Conservation (phyloP, 1,140 invertebrate genomes). For the Araneus ventricosus region DNA sequence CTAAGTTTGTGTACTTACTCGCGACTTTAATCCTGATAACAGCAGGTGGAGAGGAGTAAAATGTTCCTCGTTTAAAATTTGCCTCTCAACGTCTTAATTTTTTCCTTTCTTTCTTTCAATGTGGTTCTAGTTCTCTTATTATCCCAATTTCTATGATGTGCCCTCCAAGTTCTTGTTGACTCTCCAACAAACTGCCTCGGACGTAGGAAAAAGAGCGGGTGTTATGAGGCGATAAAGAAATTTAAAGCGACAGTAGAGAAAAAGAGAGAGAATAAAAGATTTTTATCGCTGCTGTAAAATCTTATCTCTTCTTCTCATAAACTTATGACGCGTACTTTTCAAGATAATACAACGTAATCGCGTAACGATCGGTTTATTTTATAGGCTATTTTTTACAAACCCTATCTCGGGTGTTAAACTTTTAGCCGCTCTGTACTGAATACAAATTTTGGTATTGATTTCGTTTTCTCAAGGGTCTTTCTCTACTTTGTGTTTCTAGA, state of each 20-base stretch:
- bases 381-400: conserved; percentile 34
- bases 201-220: conserved; percentile 39
- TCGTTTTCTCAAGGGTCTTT: conserved; percentile 39
- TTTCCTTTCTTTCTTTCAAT: conserved; percentile 15
- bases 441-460: conserved; percentile 54
- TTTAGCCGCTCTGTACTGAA: conserved; percentile 24
- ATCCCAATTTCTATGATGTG: conserved; percentile 30
- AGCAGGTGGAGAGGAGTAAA: conserved; percentile 23
- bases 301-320: conserved; percentile 64
- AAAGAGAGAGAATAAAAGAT: conserved; percentile 45
- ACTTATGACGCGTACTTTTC: conserved; percentile 55
- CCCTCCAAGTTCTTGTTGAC: conserved; percentile 45
- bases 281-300: conserved; percentile 57
- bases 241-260: conserved; percentile 22
- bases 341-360: conserved; percentile 54
- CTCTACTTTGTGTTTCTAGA: not conserved
- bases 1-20: conserved; percentile 37
- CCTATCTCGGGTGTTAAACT: conserved; percentile 27
- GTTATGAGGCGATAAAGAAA: conserved; percentile 51
- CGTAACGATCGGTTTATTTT: conserved; percentile 53
- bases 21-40: conserved; percentile 24
- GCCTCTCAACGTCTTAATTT: not conserved
- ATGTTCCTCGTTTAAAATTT: not conserved
- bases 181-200: conserved; percentile 1
- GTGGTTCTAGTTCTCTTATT: conserved; percentile 19